Base-by-base conservation (phyloP, 2,113 vertebrate species). In the Trichechus manatus region DNA sequence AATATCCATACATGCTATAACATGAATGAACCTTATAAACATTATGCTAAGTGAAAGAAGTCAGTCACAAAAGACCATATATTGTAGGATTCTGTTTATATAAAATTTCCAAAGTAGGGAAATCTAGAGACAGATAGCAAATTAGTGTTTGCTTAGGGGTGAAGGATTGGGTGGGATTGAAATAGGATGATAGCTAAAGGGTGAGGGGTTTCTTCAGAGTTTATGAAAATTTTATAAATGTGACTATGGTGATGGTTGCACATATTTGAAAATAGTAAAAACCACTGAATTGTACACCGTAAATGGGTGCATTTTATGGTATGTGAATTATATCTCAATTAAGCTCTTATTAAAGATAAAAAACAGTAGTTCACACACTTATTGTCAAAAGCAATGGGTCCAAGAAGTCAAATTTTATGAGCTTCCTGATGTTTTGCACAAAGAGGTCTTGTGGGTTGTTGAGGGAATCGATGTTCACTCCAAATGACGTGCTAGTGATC, bases 371-470 rank as follows among this genome's bases (percentile, higher is more conserved):
- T 1, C 2, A 96, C 97, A 72, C 98, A 99, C 99, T 84, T 19
- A 74, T 0, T 2, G 97, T 0, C 8, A 99, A 0, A 23, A 99
- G 14, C 0, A 98, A 0, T 1, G 98, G 99, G 33, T 97, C 87
- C 0, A 99, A 88, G 0, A 99, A 72, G 80, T 93, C 90, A 88
- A 99, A 98, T 44, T 96, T 98, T 86, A 98, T 77, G 75, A 99
- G 92, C 36, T 96, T 99, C 92, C 98, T 98, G 64, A 98, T 97
- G 93, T 99, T 98, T 88, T 96, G 77, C 5, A 99, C 99, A 94
- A 99, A 99, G 2, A 99, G 99, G 89, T 99, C 98, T 1, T 98
- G 96, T 23, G 99, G 99, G 86, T 99, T 98, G 97, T 99, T 99
- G 91, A 99, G 98, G 19, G 99, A 99, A 93, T 99, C 98, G 0